Conservation (phyloP, 2,888 invertebrate genomes). For the Aspidiotus rigidus region DNA sequence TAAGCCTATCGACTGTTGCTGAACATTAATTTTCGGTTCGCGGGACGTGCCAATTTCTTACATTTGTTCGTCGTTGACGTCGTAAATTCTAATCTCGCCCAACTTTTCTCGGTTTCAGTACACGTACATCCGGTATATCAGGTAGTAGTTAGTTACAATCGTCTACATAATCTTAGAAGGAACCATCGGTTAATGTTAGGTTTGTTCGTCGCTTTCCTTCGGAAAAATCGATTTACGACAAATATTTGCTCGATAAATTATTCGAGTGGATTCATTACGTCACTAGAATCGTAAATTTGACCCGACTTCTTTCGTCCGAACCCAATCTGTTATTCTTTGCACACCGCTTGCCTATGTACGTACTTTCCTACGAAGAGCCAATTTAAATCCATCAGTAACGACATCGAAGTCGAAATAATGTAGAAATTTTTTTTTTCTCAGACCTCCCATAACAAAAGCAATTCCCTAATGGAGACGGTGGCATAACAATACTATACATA, state of each 20-base stretch:
- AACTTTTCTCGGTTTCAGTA: neutral
- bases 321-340: too few species aligned
- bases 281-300: neutral
- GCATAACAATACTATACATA: conserved; percentile 9
- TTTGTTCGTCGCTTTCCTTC: too few species aligned
- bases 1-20: too few species aligned
- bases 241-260: neutral
- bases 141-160: too few species aligned
- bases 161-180: too few species aligned
- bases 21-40: neutral
- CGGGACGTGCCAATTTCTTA: neutral
- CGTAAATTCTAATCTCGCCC: neutral
- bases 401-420: too few species aligned
- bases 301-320: neutral
- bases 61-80: neutral
- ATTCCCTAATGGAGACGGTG: conserved; percentile 31
- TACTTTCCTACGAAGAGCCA: too few species aligned
- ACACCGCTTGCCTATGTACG: too few species aligned
- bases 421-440: too few species aligned
- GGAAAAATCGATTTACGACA: too few species aligned
- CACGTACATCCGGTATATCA: neutral
- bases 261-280: neutral
- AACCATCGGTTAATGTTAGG: too few species aligned
- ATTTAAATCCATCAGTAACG: too few species aligned
- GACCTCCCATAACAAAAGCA: conserved; percentile 22